Percentiles rank a stretch among this genome's conserved stretches.
These are phyloP conservation scores for Brachionus asplanchnoidis DNA, from an alignment of 1,140 invertebrate species.

Conservation along the genomic window DNA sequence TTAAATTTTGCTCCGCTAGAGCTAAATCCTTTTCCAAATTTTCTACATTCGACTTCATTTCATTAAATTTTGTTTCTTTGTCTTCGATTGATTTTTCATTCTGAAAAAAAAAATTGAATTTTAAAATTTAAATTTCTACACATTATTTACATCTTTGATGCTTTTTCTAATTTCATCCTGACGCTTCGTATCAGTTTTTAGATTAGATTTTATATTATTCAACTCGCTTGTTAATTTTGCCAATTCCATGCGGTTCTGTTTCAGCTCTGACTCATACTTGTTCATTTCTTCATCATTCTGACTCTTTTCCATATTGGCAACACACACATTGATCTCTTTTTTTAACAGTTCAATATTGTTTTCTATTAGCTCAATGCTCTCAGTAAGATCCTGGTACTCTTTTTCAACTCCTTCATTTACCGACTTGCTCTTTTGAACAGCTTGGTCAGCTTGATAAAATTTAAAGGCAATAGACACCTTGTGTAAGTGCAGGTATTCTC, in stretches of 20 bases:
- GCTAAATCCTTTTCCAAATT: constrained; percentile 19
- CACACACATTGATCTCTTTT: not conserved
- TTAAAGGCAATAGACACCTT: not conserved
- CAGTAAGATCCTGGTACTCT: not conserved
- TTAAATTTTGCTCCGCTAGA: constrained; percentile 1
- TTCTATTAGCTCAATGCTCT: not conserved
- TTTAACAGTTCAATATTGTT: not conserved
- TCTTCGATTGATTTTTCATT: constrained; percentile 32
- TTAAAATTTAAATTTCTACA: not conserved
- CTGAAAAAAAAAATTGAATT: not conserved
- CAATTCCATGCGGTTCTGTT: not conserved
- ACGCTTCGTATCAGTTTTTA: constrained; percentile 12
- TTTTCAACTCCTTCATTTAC: not conserved
- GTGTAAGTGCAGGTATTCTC: constrained; percentile 31
- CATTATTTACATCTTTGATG: constrained; percentile 6
- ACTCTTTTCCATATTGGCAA: not conserved
- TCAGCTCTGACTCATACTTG: not conserved
- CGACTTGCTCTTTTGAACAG: constrained; percentile 8
- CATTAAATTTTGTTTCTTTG: constrained; percentile 25
- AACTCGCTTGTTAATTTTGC: constrained; percentile 27
- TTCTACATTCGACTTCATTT: constrained; percentile 32
- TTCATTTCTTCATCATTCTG: not conserved
- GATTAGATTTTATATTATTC: constrained; percentile 17
- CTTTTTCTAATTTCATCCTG: constrained; percentile 2
- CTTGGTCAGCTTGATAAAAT: constrained; percentile 19